Conservation (phyloP, 2,113 vertebrate genomes). For the Sisor rabdophorus region DNA sequence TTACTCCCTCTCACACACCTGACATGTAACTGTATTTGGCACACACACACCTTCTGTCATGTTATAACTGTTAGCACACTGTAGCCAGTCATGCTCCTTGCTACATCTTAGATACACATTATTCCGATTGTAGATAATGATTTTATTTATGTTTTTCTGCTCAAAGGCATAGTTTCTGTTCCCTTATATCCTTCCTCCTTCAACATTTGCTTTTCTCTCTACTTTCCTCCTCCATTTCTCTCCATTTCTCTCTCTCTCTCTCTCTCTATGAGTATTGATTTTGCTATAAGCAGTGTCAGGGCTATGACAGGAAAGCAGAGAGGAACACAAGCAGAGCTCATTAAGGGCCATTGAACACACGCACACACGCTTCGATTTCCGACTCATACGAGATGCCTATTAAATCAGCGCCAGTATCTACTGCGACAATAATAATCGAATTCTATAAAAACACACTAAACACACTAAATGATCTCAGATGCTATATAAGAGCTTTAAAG, state of each 20-base stretch:
- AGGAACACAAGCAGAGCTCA: constrained; percentile 76
- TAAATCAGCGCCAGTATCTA: background rate
- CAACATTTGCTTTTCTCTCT: constrained; percentile 30
- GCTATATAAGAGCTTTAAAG: constrained; percentile 1
- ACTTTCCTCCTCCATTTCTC: constrained; percentile 40
- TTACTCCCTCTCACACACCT: background rate
- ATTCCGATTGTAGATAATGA: constrained; percentile 14
- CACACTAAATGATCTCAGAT: background rate
- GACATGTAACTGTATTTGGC: background rate
- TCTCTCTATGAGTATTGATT: constrained; percentile 67
- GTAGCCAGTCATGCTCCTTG: constrained; percentile 14
- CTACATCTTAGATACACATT: constrained; percentile 9
- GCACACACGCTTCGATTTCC: constrained; percentile 6
- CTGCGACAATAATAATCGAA: constrained; percentile 18
- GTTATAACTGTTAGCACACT: constrained; percentile 13
- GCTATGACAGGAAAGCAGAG: constrained; percentile 74
- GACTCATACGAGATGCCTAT: constrained; percentile 22
- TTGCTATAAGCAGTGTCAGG: constrained; percentile 75
- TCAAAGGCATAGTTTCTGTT: constrained; percentile 34
- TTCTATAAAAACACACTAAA: background rate
- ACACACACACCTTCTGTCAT: background rate
- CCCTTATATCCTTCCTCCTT: constrained; percentile 12
- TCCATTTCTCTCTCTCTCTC: constrained; percentile 41
- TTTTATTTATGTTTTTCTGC: constrained; percentile 28
- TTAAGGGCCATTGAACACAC: constrained; percentile 72